Evolutionary conservation across 2,797 vertebrate genomes (phyloP), one percentile per base, ranked within the genome.

Genomic region (Otolemur crassicaudatus): DNA sequence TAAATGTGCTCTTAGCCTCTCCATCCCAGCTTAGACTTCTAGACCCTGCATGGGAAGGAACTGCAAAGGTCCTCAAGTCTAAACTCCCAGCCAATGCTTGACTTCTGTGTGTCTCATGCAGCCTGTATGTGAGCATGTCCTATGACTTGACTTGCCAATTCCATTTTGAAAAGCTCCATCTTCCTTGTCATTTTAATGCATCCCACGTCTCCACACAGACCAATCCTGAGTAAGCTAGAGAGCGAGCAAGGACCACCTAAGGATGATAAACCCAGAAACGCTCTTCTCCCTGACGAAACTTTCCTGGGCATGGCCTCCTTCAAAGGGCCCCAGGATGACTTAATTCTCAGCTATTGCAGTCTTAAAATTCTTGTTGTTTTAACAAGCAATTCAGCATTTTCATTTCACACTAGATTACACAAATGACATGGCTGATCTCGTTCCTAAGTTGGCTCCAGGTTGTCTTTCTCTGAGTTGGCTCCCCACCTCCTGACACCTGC

Each of bases 301-400:
- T 72, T 63, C 14, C 27, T 73, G 5, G 27, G 23, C 43, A n/a
- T 4, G 7, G 56, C 3, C 40, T n/a, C 20, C 49, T 93, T 83
- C 53, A 20, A 4, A 67, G 23, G 29, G 1, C 29, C n/a, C 7
- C 69, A 2, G 60, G 27, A 37, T 77, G 56, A 65, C 56, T 73
- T 79, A 46, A 72, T 92, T 46, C 12, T 92, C 27, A 49, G 3
- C 46, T 77, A 4, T 14, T 31, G 17, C 34, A 9, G 8, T 34
- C 40, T 49, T 93, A 25, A 94, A 91, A 63, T 88, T 82, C 49
- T 94, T 83, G 76, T 63, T 37, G 29, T 75, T 79, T 70, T 76
- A 63, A 69, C 14, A 84, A 87, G 10, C 23, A 27, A 43, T 49
- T 63, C n/a, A 60, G 1, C 19, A 46, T 79, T 95, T 90, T 79